Conservation (phyloP, 2,113 vertebrate species). For the Neotoma lepida region DNA sequence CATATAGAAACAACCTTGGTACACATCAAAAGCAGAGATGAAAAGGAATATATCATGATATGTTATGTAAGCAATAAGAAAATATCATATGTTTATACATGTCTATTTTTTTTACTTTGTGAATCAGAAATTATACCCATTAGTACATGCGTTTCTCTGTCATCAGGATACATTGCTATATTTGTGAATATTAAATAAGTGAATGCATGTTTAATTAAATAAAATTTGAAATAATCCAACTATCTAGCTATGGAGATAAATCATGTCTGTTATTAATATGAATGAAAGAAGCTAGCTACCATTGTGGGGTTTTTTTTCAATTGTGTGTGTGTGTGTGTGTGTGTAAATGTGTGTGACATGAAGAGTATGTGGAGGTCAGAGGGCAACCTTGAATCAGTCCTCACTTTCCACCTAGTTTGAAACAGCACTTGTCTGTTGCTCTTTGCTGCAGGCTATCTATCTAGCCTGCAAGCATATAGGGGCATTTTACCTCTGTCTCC, state of each 20-base stretch:
- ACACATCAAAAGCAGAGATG: not conserved
- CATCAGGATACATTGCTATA: not conserved
- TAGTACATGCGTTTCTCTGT: not conserved
- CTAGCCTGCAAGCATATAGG: not conserved
- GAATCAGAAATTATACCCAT: not conserved
- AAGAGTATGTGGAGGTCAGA: not conserved
- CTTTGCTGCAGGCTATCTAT: no score
- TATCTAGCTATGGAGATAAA: not conserved
- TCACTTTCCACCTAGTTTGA: not conserved
- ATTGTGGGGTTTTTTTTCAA: not conserved
- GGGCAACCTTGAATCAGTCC: not conserved
- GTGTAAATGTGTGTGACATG: not conserved
- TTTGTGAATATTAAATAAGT: constrained; percentile 22
- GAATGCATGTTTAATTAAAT: constrained; percentile 8
- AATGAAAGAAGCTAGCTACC: not conserved
- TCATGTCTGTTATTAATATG: not conserved
- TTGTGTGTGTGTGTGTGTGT: not conserved
- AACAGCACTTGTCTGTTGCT: not conserved
- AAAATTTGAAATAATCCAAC: constrained; percentile 8
- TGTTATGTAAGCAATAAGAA: not conserved
- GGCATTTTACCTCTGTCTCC: no score
- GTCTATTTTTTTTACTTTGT: not conserved
- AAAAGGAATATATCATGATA: not conserved
- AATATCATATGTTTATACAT: not conserved
- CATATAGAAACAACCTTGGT: not conserved